Evolutionary conservation across 2,113 vertebrate species (phyloP).

Genomic region (Bothrops jararaca): DNA sequence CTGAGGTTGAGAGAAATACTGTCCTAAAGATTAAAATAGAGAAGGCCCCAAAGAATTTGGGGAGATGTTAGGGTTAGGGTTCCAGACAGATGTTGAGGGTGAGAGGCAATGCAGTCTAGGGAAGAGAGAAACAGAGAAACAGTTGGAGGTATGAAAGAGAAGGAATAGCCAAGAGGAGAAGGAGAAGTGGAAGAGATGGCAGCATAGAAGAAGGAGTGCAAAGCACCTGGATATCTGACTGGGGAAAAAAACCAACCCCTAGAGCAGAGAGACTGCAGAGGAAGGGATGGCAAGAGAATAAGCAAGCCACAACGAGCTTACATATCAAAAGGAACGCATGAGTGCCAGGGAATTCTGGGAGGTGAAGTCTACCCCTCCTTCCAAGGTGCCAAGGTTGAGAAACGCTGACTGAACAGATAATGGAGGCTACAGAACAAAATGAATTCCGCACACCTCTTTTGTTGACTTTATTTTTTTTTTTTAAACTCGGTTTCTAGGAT

Average conservation of each 20-base stretch:
- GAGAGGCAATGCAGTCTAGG: background rate
- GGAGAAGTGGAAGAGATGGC: background rate
- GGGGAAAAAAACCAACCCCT: background rate
- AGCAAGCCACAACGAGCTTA: background rate
- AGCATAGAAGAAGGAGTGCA: background rate
- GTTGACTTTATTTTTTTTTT: background rate
- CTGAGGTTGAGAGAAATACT: background rate
- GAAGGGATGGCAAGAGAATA: background rate
- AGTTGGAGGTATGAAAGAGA: background rate
- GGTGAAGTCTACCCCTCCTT: background rate
- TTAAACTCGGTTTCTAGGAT: slow-evolving; percentile 53
- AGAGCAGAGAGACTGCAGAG: background rate
- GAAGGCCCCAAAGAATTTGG: background rate
- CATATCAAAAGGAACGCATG: background rate
- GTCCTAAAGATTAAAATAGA: background rate
- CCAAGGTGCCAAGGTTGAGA: background rate
- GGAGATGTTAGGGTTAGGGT: background rate
- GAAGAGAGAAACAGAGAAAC: background rate
- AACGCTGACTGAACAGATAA: background rate
- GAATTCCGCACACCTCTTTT: background rate
- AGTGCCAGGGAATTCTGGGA: background rate
- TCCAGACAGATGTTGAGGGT: background rate
- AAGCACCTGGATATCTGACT: background rate
- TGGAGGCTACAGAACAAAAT: background rate
- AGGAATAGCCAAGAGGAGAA: background rate